phyloP scores from a whole-genome alignment of 2,888 invertebrate species.

The Xiphydria camelus region DNA sequence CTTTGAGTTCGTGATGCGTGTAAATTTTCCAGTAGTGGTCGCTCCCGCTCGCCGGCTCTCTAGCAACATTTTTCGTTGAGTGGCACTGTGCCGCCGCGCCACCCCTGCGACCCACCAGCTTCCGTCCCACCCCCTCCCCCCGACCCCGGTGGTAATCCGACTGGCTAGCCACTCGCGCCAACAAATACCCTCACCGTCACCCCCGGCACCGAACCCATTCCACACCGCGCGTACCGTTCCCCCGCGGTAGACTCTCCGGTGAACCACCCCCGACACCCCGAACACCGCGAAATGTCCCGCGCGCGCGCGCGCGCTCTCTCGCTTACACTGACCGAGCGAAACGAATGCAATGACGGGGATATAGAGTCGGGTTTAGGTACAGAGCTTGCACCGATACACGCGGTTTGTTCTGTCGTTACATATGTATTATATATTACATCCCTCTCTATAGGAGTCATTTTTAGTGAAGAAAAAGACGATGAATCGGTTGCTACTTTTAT shows the following conservation, averaged over 20 bases:
- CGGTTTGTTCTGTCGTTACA: too few species aligned
- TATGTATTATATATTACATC: too few species aligned
- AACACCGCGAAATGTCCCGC: conserved; percentile 52
- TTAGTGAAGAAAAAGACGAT: too few species aligned
- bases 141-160: conserved; percentile 55
- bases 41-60: conserved; percentile 32
- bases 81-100: conserved; percentile 39
- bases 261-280: conserved; percentile 56
- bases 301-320: conserved; percentile 27
- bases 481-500: too few species aligned
- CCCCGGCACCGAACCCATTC: conserved; percentile 33
- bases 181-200: conserved; percentile 56
- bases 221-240: too few species aligned
- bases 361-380: too few species aligned
- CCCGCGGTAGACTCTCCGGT: conserved; percentile 52
- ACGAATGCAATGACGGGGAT: conserved; percentile 15
- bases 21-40: conserved; percentile 57
- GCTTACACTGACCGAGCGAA: conserved; percentile 27
- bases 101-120: conserved; percentile 15
- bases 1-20: conserved; percentile 53
- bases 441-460: too few species aligned
- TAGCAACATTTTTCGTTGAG: conserved; percentile 56
- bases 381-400: too few species aligned
- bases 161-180: conserved; percentile 58
- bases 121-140: conserved; percentile 21